Evolutionary conservation across 2,888 invertebrate species (phyloP).

Genomic region (Neoitamus cyanurus): DNA sequence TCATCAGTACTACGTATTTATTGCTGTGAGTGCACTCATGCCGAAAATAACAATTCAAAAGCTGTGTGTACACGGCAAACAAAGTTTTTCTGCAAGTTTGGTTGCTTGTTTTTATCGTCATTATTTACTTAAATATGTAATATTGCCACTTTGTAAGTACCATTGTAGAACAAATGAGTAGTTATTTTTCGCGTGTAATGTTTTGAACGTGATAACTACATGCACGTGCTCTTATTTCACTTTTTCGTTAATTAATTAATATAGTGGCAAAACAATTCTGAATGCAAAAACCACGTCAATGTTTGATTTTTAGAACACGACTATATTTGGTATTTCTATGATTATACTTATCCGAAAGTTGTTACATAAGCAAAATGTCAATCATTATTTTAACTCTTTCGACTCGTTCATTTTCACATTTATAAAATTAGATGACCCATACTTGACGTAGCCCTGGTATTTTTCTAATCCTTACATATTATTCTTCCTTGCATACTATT

Average conservation of each 20-base stretch:
- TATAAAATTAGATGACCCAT: too few relatives aligned
- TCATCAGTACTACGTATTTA: neutral
- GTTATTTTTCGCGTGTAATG: neutral
- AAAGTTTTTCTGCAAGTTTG: neutral
- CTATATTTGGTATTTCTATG: too few relatives aligned
- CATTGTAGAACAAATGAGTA: neutral
- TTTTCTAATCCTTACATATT: too few relatives aligned
- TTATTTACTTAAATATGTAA: neutral
- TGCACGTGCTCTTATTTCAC: neutral
- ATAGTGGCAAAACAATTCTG: neutral
- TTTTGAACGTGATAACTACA: neutral
- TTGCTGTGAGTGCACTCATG: neutral
- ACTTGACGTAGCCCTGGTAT: too few relatives aligned
- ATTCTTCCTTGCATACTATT: too few relatives aligned
- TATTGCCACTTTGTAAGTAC: neutral
- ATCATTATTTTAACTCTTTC: too few relatives aligned
- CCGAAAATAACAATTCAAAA: neutral
- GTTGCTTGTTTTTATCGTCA: neutral
- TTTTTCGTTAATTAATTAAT: neutral
- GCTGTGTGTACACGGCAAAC: neutral
- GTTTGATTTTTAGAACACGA: too few relatives aligned
- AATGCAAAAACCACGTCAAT: too few relatives aligned
- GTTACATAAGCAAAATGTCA: too few relatives aligned
- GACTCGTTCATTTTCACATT: too few relatives aligned
- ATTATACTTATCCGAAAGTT: too few relatives aligned